A percentile compares a stretch with the other conserved stretches of the same genome.
Conservation (phyloP, 2,797 vertebrate genomes). For the Triplophysa yarkandensis region DNA sequence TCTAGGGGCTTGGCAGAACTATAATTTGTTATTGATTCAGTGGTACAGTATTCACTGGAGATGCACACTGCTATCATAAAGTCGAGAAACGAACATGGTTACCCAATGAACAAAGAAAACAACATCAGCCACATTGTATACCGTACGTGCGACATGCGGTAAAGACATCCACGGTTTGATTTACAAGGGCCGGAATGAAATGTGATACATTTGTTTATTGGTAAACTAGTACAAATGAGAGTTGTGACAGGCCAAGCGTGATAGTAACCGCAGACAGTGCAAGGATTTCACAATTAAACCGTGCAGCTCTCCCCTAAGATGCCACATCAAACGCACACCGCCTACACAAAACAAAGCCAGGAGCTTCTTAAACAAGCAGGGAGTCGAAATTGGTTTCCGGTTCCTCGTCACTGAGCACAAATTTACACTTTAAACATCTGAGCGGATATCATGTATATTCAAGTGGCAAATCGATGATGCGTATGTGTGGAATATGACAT, state of each 20-base stretch:
- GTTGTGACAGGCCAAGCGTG: constrained; percentile 32
- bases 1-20: constrained; percentile 35
- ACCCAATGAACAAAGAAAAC: constrained; percentile 6
- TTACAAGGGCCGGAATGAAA: constrained; percentile 2
- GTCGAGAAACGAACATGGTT: constrained; percentile 33
- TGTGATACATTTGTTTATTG: constrained; percentile 36
- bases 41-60: constrained; percentile 41
- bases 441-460: constrained; percentile 2
- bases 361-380: constrained; percentile 22
- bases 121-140: neutral
- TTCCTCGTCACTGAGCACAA: constrained; percentile 34
- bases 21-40: constrained; percentile 57
- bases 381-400: constrained; percentile 39
- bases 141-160: neutral
- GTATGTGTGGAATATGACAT: neutral
- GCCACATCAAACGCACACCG: neutral
- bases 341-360: constrained; percentile 25
- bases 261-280: constrained; percentile 2
- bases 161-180: constrained; percentile 11
- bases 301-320: constrained; percentile 20
- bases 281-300: constrained; percentile 27
- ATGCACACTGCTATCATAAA: constrained; percentile 10
- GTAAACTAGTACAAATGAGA: constrained; percentile 30
- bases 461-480: neutral
- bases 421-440: constrained; percentile 35